Percentiles rank a stretch among this genome's conserved stretches.
phyloP scores from a whole-genome alignment of 2,797 vertebrate genomes.

The Sitta carolinensis region DNA sequence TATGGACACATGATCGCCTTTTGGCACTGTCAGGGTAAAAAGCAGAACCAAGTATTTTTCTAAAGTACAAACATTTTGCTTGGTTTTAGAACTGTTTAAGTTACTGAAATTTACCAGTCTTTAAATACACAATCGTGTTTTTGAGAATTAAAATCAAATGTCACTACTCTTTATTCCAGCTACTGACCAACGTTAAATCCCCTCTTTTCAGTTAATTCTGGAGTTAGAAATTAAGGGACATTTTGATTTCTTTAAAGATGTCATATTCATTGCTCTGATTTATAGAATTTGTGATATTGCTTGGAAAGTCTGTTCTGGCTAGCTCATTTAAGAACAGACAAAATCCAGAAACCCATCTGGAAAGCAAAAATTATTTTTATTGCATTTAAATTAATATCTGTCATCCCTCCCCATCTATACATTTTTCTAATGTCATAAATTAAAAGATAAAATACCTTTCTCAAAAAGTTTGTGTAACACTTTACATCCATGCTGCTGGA shows the following conservation, averaged over 20 bases:
- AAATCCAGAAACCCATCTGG: neutral
- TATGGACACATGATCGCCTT: neutral
- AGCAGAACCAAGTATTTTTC: neutral
- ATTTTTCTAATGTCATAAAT: neutral
- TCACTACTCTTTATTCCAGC: neutral
- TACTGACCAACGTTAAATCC: neutral
- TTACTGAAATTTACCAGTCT: neutral
- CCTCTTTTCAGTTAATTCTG: neutral
- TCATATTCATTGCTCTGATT: neutral
- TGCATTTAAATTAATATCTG: neutral
- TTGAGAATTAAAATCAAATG: neutral
- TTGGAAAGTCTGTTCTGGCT: neutral
- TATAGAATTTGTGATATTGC: neutral
- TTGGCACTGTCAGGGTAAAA: neutral
- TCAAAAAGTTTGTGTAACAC: slow-evolving; percentile 86
- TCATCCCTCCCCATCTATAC: neutral
- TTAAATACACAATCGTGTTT: neutral
- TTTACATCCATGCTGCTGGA: slow-evolving; percentile 88
- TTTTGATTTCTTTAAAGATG: neutral
- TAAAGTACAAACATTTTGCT: neutral
- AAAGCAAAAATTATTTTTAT: neutral
- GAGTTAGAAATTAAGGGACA: neutral
- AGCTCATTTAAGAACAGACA: neutral
- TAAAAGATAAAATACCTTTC: slow-evolving; percentile 78
- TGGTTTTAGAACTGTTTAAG: neutral